A percentile compares a stretch with the other conserved stretches of the same genome.
Evolutionary conservation across 2,797 vertebrate species (phyloP).

Genomic region (Gymnocypris eckloni): DNA sequence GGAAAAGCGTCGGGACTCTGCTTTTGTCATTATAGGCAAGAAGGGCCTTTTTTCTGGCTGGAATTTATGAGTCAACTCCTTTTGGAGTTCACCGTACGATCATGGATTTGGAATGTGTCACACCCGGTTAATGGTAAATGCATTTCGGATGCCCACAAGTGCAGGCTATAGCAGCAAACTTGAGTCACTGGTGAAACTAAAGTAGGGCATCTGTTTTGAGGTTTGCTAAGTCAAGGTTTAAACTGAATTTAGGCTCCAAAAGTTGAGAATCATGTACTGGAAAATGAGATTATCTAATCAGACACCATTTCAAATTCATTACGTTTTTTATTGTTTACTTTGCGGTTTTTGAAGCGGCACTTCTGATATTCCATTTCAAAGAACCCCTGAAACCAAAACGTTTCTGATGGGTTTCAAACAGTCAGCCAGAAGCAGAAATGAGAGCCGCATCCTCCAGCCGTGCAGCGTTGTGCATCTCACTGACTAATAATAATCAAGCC

Average conservation of each 20-base stretch:
- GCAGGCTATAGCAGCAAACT: slow-evolving; percentile 11
- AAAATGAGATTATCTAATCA: slow-evolving; percentile 10
- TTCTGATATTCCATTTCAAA: slow-evolving; percentile 1
- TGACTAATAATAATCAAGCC: slow-evolving; percentile 65
- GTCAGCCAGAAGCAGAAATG: not conserved
- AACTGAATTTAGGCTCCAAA: not conserved
- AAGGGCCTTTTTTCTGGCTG: slow-evolving; percentile 57
- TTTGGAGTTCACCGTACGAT: slow-evolving; percentile 51
- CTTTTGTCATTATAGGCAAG: slow-evolving; percentile 69
- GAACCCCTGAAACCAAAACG: not conserved
- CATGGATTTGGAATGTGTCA: slow-evolving; percentile 44
- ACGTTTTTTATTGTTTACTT: not conserved
- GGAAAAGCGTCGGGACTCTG: slow-evolving; percentile 62
- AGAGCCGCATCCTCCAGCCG: not conserved
- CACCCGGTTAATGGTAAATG: slow-evolving; percentile 5
- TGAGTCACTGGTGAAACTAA: slow-evolving; percentile 20
- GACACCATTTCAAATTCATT: not conserved
- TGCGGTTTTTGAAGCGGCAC: not conserved
- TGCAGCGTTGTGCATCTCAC: not conserved
- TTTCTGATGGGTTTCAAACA: slow-evolving; percentile 14
- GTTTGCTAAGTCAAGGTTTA: not conserved
- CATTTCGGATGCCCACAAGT: not conserved
- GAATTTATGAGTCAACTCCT: slow-evolving; percentile 65
- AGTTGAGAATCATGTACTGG: not conserved
- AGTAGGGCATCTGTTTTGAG: slow-evolving; percentile 20